phyloP scores from a whole-genome alignment of 2,113 vertebrate species.

The Trinectes maculatus region DNA sequence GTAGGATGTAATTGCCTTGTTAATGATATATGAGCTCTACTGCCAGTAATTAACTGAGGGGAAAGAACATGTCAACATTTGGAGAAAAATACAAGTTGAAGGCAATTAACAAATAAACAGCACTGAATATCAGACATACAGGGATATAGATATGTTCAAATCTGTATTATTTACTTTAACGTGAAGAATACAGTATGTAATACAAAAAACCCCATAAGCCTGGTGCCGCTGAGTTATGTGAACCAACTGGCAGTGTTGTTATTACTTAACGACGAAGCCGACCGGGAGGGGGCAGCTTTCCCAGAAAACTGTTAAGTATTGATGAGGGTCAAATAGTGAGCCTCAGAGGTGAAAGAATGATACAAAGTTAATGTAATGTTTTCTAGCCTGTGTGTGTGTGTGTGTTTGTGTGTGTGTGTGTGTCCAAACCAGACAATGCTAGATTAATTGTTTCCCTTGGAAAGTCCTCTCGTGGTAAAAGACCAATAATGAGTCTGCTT shows the following conservation, averaged over 20 bases:
- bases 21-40: constrained; percentile 6
- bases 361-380: constrained; percentile 22
- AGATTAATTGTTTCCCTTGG: constrained; percentile 62
- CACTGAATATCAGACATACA: neutral
- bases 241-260: constrained; percentile 2
- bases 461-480: constrained; percentile 58
- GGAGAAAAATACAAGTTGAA: constrained; percentile 5
- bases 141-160: neutral
- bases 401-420: constrained; percentile 4
- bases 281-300: neutral
- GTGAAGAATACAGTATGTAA: neutral
- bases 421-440: constrained; percentile 41
- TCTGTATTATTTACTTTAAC: neutral
- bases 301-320: constrained; percentile 25
- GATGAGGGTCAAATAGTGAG: constrained; percentile 34
- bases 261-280: constrained; percentile 1
- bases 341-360: constrained; percentile 8
- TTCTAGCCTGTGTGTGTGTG: neutral
- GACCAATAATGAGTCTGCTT: constrained; percentile 70
- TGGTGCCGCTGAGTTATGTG: neutral
- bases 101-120: constrained; percentile 2
- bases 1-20: neutral
- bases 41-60: neutral
- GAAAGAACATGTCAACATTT: neutral
- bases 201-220: neutral